Percentiles rank a stretch among this genome's conserved stretches.
Conservation (phyloP, 2,113 vertebrate genomes). For the Leucopternis melanops region DNA sequence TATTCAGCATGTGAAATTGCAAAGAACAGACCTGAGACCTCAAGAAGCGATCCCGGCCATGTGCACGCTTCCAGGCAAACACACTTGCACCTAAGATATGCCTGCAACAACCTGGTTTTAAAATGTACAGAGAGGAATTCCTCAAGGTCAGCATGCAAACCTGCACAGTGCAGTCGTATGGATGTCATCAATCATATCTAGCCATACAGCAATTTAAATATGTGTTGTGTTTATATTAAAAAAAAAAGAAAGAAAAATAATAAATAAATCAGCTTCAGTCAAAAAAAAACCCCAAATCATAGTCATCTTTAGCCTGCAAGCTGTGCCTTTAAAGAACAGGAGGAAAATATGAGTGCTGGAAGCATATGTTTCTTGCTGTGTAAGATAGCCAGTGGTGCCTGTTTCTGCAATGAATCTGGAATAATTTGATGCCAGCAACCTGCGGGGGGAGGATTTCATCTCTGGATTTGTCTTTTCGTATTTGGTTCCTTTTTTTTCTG, state of each 20-base stretch:
- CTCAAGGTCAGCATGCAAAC: not conserved
- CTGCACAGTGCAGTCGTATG: fast-evolving
- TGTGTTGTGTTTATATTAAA: not conserved
- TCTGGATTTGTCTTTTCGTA: not conserved
- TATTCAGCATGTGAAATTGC: not conserved
- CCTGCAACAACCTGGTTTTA: not conserved
- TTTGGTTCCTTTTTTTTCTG: not conserved
- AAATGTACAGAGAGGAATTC: not conserved
- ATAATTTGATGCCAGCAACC: not conserved
- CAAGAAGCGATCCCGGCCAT: not conserved
- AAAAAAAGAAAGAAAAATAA: no score
- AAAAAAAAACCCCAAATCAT: not conserved
- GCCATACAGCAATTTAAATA: not conserved
- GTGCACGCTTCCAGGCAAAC: not conserved
- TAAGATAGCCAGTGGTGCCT: slow-evolving; percentile 19
- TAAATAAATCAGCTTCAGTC: not conserved
- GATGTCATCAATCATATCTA: not conserved
- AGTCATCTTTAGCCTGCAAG: not conserved
- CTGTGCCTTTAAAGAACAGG: not conserved
- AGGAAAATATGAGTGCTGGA: slow-evolving; percentile 23
- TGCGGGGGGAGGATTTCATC: not conserved
- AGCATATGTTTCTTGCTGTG: slow-evolving; percentile 25
- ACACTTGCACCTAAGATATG: not conserved
- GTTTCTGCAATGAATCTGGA: slow-evolving; percentile 33
- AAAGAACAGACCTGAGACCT: not conserved